Conservation (phyloP, 2,113 vertebrate genomes). For the Scatophagus argus region DNA sequence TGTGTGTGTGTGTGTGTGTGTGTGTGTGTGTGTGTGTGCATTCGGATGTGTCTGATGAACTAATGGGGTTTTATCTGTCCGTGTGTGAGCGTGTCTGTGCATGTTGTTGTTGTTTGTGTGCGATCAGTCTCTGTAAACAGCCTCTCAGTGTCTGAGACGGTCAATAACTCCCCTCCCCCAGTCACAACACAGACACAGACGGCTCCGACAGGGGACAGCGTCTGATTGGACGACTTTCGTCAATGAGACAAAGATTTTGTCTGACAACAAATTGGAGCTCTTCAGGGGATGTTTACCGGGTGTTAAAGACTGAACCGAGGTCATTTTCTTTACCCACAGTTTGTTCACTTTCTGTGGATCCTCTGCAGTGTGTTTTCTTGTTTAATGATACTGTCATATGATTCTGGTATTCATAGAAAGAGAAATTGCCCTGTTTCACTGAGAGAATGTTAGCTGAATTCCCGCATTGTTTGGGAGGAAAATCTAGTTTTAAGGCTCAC, state of each 20-base stretch:
- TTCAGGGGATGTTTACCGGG: no score
- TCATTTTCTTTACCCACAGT: not conserved
- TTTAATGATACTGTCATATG: not conserved
- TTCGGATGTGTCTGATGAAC: slow-evolving; percentile 4
- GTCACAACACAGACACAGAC: slow-evolving; percentile 48
- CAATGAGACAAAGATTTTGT: not conserved
- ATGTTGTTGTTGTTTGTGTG: slow-evolving; percentile 19
- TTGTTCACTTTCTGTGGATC: not conserved
- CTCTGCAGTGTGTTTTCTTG: not conserved
- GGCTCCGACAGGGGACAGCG: slow-evolving; percentile 23
- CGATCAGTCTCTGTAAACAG: slow-evolving; percentile 35
- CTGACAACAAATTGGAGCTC: not conserved
- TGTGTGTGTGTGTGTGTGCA: slow-evolving; percentile 3
- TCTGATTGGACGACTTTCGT: slow-evolving; percentile 4
- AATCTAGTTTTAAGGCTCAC: not conserved
- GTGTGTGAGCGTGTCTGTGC: not conserved
- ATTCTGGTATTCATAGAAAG: not conserved
- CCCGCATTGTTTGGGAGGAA: not conserved
- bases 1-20: slow-evolving; percentile 25
- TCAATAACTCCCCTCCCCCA: slow-evolving; percentile 9
- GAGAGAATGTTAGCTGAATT: not conserved
- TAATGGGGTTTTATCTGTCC: not conserved
- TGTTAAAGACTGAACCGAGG: not conserved
- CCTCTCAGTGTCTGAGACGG: slow-evolving; percentile 28
- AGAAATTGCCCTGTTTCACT: not conserved